Conservation (phyloP, 1,140 invertebrate species). For the Nomia melanderi region DNA sequence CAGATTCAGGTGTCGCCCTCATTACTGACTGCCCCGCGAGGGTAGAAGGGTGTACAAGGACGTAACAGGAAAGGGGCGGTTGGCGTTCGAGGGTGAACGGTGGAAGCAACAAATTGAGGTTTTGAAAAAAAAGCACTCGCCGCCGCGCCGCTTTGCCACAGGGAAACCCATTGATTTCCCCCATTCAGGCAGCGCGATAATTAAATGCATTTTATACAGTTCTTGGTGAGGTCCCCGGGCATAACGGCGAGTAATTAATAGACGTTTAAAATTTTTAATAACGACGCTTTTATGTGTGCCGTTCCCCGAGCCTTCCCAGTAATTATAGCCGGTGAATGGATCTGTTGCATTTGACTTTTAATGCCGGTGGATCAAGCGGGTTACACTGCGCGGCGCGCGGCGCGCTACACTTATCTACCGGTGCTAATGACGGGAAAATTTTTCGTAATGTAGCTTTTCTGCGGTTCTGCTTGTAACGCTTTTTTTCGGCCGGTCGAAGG, state of each 20-base stretch:
- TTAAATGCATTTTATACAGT: conserved; percentile 78
- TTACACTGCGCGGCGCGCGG: conserved; percentile 54
- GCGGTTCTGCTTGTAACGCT: conserved; percentile 17
- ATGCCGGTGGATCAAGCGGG: conserved; percentile 71
- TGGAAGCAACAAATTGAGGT: conserved; percentile 73
- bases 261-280: conserved; percentile 80
- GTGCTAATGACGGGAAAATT: conserved; percentile 71
- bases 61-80: conserved; percentile 60
- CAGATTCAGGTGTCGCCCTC: conserved; percentile 66
- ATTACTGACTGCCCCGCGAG: conserved; percentile 47
- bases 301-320: conserved; percentile 61
- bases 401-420: conserved; percentile 62
- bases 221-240: conserved; percentile 57
- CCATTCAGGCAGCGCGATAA: conserved; percentile 74
- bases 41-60: conserved; percentile 47
- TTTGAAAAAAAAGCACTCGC: conserved; percentile 69
- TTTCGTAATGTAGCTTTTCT: conserved; percentile 47
- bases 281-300: conserved; percentile 74
- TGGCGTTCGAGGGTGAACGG: conserved; percentile 24
- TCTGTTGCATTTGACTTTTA: conserved; percentile 77
- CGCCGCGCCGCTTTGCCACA: conserved; percentile 66
- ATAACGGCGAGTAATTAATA: conserved; percentile 77
- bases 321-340: conserved; percentile 76
- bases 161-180: conserved; percentile 76
- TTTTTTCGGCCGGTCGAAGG: conserved; percentile 12